Evolutionary conservation across 2,888 invertebrate species (phyloP).

Genomic region (Adela reaumurella): DNA sequence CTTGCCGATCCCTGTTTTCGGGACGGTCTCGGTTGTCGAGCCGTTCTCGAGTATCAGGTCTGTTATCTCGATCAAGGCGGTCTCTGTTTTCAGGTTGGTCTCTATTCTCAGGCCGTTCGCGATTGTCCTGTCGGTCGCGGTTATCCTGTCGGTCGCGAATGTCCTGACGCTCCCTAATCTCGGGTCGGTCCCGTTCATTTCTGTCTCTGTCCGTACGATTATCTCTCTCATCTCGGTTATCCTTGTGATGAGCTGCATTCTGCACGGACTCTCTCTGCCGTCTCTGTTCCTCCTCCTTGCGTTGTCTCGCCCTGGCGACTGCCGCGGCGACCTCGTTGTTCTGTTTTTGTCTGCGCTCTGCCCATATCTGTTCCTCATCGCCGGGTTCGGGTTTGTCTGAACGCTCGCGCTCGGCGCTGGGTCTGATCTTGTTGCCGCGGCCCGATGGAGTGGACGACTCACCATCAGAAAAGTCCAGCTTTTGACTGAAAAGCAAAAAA

Average conservation of each 20-base stretch:
- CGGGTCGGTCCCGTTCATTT: constrained; percentile 16
- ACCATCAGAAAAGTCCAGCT: constrained; percentile 91
- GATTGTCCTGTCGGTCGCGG: constrained; percentile 23
- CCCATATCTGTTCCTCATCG: constrained; percentile 59
- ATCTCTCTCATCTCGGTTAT: constrained; percentile 23
- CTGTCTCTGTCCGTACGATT: constrained; percentile 10
- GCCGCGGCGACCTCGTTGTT: constrained; percentile 71
- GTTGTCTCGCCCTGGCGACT: constrained; percentile 78
- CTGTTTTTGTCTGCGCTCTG: constrained; percentile 66
- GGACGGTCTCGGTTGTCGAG: constrained; percentile 18
- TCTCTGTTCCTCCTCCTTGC: constrained; percentile 87
- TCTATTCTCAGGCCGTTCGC: constrained; percentile 22
- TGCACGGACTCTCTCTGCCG: constrained; percentile 46
- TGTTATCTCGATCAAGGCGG: not conserved
- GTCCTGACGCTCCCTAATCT: constrained; percentile 20
- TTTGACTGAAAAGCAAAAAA: constrained; percentile 60
- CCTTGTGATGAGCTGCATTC: constrained; percentile 19
- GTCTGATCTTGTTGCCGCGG: constrained; percentile 32
- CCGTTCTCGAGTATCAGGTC: not conserved
- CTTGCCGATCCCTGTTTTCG: constrained; percentile 21
- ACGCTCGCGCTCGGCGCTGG: constrained; percentile 33
- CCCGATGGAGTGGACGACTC: constrained; percentile 51
- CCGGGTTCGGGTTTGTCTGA: constrained; percentile 39
- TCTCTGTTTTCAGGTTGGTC: constrained; percentile 15
- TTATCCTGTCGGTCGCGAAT: constrained; percentile 21